phyloP scores from a whole-genome alignment of 2,113 vertebrate species.

The Leptobrachium leishanense region DNA sequence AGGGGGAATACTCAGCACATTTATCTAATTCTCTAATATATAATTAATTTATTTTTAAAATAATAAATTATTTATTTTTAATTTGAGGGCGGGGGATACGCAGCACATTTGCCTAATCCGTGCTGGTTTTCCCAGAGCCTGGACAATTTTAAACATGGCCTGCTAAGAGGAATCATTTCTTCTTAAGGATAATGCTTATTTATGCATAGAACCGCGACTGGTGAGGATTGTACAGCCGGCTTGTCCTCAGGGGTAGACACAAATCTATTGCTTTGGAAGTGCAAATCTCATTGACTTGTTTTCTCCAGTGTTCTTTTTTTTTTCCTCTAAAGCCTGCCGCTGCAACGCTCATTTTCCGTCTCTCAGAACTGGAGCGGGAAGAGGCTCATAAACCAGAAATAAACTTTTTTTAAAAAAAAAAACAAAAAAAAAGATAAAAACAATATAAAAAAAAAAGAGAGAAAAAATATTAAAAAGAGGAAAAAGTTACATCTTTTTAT shows the following conservation, averaged over 20 bases:
- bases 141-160: not conserved
- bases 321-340: not conserved
- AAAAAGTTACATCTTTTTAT: no score
- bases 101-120: not conserved
- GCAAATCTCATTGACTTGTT: slow-evolving; percentile 29
- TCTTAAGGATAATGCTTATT: not conserved
- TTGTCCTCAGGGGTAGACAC: slow-evolving; percentile 1
- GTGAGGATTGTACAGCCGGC: not conserved
- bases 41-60: no score
- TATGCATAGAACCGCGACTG: not conserved
- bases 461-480: no score
- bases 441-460: no score
- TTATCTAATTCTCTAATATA: no score
- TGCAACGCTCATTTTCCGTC: not conserved
- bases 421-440: not conserved
- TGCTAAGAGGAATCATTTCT: not conserved
- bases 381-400: no score
- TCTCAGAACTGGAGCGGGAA: not conserved
- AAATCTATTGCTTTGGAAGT: slow-evolving; percentile 31
- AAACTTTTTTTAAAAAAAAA: not conserved
- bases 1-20: no score
- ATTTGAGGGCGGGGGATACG: no score
- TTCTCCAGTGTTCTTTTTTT: not conserved
- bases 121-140: not conserved
- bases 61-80: no score